Base-by-base conservation (phyloP, 2,113 vertebrate species). In the Platichthys flesus region DNA sequence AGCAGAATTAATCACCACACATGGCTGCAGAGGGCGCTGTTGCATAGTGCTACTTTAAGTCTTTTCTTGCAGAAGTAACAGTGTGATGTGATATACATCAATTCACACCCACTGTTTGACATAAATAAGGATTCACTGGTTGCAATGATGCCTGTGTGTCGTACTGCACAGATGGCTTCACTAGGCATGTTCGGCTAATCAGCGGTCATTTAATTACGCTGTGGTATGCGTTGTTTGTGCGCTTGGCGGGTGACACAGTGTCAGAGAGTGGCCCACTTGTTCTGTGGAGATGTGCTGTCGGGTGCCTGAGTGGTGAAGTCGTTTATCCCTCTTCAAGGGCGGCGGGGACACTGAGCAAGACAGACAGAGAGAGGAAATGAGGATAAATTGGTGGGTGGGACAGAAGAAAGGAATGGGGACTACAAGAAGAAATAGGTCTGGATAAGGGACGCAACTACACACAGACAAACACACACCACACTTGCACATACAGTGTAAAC, bases 261-360 rank as follows among this genome's bases (percentile, higher is more conserved):
- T 69, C 74, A 6, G 6, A 82, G 40, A 82, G 71, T 71, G 79
- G 72, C 70, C 68, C 74, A 65, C 57, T 78, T 76, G 78, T 78
- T 58, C 67, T 24, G 65, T 9, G 52, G 62, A 76, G 76, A 78
- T 70, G 78, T 76, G 49, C 63, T 49, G 16, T 74, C 74, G 81
- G 81, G 86, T 52, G 47, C 42, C 72, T 64, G 70, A 85, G 16
- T 7, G 61, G 21, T 42, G 78, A 60, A 88, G 74, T 78, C 77
- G 68, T 89, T 83, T 84, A 67, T 89, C 66, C 79, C 54, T 79
- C 51, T 77, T 82, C 84, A 87, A 90, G 88, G 87, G 74, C 78
- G 74, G 71, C 21, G 1, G 73, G 81, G 81, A 85, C 71, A 67
- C 23, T 67, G 61, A 82, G 51, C 16, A 42, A 74, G 63, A 57